Conservation (phyloP, 2,113 vertebrate genomes). For the Dryoscopus gambensis region DNA sequence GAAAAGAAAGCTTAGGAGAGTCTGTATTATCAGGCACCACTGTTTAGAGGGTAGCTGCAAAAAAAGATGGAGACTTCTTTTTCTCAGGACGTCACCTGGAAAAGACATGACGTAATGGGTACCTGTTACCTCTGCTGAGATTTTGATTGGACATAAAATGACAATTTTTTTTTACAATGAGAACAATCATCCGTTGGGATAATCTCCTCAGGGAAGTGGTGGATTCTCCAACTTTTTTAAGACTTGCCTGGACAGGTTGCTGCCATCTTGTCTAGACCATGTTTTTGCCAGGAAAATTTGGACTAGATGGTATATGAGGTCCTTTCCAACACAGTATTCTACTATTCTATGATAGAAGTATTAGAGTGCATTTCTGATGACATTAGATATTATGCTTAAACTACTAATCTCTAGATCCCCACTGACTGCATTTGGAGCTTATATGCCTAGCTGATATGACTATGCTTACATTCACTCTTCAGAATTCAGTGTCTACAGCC, state of each 20-base stretch:
- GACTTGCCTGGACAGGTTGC: background rate
- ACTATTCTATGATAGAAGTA: background rate
- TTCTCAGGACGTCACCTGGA: background rate
- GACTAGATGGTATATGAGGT: background rate
- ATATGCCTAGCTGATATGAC: background rate
- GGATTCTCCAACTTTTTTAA: background rate
- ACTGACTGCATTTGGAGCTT: background rate
- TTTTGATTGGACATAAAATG: background rate
- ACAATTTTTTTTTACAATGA: background rate
- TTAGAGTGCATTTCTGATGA: background rate
- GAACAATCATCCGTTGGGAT: accelerated
- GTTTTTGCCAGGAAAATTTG: background rate
- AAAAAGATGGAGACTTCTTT: background rate
- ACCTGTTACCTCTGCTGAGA: background rate
- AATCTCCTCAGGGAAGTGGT: background rate
- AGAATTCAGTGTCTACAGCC: background rate
- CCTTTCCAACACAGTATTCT: background rate
- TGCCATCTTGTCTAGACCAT: background rate
- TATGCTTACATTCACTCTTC: background rate
- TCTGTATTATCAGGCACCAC: background rate
- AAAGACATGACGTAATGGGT: accelerated
- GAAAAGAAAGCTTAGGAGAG: background rate
- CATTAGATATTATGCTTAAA: background rate
- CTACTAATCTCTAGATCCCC: background rate
- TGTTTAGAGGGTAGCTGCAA: background rate